Evolutionary conservation across 2,113 vertebrate species (phyloP).

Genomic region (Antechinus stuartii): DNA sequence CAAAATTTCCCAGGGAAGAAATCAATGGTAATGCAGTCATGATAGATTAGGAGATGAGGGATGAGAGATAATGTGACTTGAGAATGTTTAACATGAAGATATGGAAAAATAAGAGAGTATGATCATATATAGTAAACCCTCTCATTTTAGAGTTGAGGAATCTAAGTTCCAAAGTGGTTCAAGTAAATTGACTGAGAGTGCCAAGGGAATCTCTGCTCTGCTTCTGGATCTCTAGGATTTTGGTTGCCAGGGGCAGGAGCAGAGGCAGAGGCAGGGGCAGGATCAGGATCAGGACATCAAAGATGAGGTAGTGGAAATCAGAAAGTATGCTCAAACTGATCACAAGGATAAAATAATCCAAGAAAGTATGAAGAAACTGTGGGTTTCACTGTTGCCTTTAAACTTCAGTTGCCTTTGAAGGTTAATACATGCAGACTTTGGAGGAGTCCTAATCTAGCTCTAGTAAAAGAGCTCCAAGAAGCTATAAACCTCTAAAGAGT

Average conservation of each 20-base stretch:
- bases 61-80: background rate
- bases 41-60: background rate
- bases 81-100: background rate
- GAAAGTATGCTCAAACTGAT: background rate
- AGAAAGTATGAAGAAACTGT: constrained; percentile 32
- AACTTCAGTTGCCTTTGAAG: constrained; percentile 44
- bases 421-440: constrained; percentile 46
- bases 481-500: background rate
- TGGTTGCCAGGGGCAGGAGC: constrained; percentile 40
- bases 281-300: background rate
- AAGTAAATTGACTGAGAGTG: background rate
- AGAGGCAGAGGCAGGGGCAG: background rate
- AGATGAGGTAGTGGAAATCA: background rate
- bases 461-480: constrained; percentile 4
- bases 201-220: background rate
- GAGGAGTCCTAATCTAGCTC: constrained; percentile 23
- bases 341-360: background rate
- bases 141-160: background rate
- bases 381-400: constrained; percentile 10
- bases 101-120: background rate
- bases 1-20: background rate
- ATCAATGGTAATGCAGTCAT: background rate
- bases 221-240: background rate
- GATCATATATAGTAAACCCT: background rate
- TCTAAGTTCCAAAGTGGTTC: background rate